Conservation (phyloP, 2,113 vertebrate genomes). For the Bambusicola thoracicus region DNA sequence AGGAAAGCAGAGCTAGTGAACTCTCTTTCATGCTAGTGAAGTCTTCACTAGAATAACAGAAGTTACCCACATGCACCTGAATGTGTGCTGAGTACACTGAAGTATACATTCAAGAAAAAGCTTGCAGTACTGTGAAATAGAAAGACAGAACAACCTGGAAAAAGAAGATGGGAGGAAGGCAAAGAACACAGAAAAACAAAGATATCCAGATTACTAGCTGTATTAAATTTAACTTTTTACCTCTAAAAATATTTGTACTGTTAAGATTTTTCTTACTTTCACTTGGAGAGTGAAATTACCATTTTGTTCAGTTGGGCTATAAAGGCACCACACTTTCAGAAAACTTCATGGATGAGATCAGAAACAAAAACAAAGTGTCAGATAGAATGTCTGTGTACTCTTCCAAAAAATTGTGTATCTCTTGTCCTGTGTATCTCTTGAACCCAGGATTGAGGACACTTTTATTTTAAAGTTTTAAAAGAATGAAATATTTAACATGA, state of each 20-base stretch:
- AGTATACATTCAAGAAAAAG: neutral
- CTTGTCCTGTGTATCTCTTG: neutral
- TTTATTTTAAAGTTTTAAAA: neutral
- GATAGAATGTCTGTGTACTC: neutral
- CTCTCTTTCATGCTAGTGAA: neutral
- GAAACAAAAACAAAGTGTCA: neutral
- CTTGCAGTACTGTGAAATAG: neutral
- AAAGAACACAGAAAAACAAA: neutral
- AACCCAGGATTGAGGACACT: neutral
- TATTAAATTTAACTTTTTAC: neutral
- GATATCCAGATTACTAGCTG: neutral
- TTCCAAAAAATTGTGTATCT: neutral
- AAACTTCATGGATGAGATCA: neutral
- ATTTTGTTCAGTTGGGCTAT: neutral
- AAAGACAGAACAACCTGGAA: neutral
- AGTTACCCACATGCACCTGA: neutral
- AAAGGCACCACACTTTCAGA: neutral
- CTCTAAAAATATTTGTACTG: neutral
- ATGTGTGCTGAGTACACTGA: neutral
- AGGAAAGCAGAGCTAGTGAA: neutral
- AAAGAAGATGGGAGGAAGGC: neutral
- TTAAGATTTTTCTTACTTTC: neutral
- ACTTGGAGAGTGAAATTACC: neutral
- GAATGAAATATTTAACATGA: neutral
- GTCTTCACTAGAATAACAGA: neutral